A percentile compares a stretch with the other conserved stretches of the same genome.
phyloP scores from a whole-genome alignment of 1,140 invertebrate genomes.

The Hylaeus anthracinus region DNA sequence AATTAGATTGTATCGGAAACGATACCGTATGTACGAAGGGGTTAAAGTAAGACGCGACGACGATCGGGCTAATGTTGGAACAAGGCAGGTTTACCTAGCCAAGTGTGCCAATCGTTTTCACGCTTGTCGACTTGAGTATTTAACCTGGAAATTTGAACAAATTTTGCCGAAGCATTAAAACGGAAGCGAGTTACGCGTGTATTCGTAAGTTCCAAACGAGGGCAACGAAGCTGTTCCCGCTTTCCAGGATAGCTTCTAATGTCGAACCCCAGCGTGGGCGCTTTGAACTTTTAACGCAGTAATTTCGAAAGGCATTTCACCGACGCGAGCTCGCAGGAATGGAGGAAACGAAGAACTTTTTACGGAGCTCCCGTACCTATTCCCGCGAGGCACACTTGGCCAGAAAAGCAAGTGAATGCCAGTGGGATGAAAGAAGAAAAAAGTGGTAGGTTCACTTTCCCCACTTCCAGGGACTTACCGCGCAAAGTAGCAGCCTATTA shows the following conservation, averaged over 20 bases:
- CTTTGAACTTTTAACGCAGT: slow-evolving; percentile 49
- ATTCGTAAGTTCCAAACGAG: slow-evolving; percentile 9
- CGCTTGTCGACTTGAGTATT: neutral
- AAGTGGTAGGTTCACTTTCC: slow-evolving; percentile 32
- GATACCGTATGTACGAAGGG: too few relatives aligned
- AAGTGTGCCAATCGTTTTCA: too few relatives aligned
- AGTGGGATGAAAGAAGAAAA: slow-evolving; percentile 20
- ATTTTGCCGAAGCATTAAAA: slow-evolving; percentile 6
- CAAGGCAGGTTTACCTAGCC: too few relatives aligned
- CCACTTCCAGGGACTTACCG: slow-evolving; percentile 1
- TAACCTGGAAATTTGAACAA: neutral
- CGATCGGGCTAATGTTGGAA: too few relatives aligned
- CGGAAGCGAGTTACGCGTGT: neutral
- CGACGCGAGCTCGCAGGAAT: slow-evolving; percentile 10
- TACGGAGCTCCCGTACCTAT: slow-evolving; percentile 12
- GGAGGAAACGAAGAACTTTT: slow-evolving; percentile 37
- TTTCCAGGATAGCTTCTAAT: neutral
- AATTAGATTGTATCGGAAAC: too few relatives aligned
- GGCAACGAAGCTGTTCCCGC: neutral
- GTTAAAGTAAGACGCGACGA: too few relatives aligned
- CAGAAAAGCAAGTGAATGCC: slow-evolving; percentile 35
- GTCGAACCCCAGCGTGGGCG: slow-evolving; percentile 9
- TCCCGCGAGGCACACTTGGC: slow-evolving; percentile 19
- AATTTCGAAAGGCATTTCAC: slow-evolving; percentile 46
- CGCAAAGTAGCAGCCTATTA: slow-evolving; percentile 53